Evolutionary conservation across 2,113 vertebrate genomes (phyloP).

Genomic region (Pygoscelis adeliae): DNA sequence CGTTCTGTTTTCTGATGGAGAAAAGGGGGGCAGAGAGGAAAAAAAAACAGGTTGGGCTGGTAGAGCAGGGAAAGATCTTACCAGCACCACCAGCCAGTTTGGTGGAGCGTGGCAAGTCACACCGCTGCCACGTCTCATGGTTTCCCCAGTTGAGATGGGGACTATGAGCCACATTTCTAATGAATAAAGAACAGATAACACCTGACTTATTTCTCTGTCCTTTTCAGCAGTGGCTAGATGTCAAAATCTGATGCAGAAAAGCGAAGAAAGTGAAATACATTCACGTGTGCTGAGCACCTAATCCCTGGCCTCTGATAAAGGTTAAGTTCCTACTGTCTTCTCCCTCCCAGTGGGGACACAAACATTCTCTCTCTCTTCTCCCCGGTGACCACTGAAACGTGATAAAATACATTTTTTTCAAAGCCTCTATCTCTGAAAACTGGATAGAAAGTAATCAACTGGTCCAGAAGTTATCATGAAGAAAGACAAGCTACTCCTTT

Average conservation of each 20-base stretch:
- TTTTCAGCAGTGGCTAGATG: neutral
- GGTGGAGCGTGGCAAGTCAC: neutral
- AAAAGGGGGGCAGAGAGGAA: neutral
- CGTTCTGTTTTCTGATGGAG: neutral
- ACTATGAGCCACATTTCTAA: neutral
- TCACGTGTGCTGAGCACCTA: neutral
- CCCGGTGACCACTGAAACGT: neutral
- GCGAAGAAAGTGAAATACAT: neutral
- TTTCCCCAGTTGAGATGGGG: neutral
- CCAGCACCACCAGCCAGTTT: neutral
- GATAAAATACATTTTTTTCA: neutral
- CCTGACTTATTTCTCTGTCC: neutral
- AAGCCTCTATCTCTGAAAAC: neutral
- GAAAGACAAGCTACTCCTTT: neutral
- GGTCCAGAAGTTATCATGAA: neutral
- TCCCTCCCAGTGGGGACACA: neutral
- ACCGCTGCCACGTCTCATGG: fast-evolving
- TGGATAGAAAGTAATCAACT: neutral
- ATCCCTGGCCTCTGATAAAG: neutral
- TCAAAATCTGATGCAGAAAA: neutral
- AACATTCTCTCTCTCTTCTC: neutral
- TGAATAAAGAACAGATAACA: neutral
- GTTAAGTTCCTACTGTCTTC: neutral
- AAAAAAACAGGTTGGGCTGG: neutral
- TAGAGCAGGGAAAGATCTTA: neutral